These are phyloP conservation scores for Sepioteuthis lessoniana DNA, from an alignment of 2,888 invertebrate species.

Conservation along the genomic window DNA sequence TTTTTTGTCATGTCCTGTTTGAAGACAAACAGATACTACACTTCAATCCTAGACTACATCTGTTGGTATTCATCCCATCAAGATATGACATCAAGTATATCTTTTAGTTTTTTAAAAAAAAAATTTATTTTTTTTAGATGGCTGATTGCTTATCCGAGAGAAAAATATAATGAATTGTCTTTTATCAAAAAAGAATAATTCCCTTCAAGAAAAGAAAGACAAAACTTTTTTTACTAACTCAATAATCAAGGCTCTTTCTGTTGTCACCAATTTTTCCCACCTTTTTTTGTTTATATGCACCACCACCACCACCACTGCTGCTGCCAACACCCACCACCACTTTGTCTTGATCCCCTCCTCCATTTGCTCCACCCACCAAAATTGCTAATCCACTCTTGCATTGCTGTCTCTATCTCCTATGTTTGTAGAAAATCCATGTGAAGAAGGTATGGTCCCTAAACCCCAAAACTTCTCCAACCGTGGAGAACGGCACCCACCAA, in stretches of 20 bases:
- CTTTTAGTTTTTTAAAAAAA: too few relatives aligned
- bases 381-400: constrained; percentile 40
- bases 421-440: constrained; percentile 68
- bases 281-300: not conserved
- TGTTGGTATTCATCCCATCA: too few relatives aligned
- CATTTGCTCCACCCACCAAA: constrained; percentile 8
- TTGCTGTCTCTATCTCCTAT: constrained; percentile 48
- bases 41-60: too few relatives aligned
- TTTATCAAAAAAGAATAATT: too few relatives aligned
- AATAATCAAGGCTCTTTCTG: not conserved
- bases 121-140: too few relatives aligned
- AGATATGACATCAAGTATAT: too few relatives aligned
- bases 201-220: not conserved
- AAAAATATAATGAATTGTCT: too few relatives aligned
- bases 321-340: not conserved
- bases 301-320: not conserved
- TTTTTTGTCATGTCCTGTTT: too few relatives aligned
- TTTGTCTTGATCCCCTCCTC: not conserved
- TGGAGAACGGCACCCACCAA: constrained; percentile 58
- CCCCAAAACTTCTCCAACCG: constrained; percentile 56
- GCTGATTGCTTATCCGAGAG: too few relatives aligned
- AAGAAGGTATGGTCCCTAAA: constrained; percentile 68
- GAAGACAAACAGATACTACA: too few relatives aligned
- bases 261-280: not conserved
- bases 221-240: not conserved